Evolutionary conservation across 2,797 vertebrate genomes (phyloP), one percentile per base, ranked within the genome.

Genomic region (Poecilia gillii): DNA sequence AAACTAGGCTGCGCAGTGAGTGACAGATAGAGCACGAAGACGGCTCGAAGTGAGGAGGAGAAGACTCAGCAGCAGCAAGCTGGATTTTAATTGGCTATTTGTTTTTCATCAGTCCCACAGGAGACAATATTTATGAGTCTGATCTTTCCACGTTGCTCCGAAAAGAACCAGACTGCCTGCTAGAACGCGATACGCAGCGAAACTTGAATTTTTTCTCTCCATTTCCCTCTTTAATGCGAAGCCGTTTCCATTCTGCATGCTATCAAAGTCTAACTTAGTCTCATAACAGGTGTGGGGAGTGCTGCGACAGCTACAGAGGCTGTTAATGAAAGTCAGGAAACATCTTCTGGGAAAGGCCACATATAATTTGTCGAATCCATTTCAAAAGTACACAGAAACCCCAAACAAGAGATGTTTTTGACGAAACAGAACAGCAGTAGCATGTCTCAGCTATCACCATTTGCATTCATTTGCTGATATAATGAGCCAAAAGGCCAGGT

Each of bases 91-190:
- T 94, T 94, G 94, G 92, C 90, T 93, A 90, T 94, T 93, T 94
- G 93, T 93, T 91, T 91, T 95, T 92, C 90, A 94, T 95, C 92
- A 91, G 91, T 94, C 93, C 90, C 91, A 74, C 81, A 89, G 91
- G 90, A 95, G 92, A 85, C 90, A 89, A 95, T 95, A 95, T 96
- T 95, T 95, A 96, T 95, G 93, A 93, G 93, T 92, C 89, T 95
- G 94, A 95, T 95, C 90, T 95, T 95, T 89, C 88, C 80, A 62
- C 62, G 71, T 88, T 88, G 81, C 90, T 86, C 89, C 62, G 82
- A 86, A 86, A 85, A 78, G 85, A 92, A 94, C 84, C 81, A 85
- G 89, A 85, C 73, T 55, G 80, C 75, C 62, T 76, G 47, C 59
- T 71, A 57, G 72, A 80, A 87, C 23, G 71, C 77, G 81, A 87